These are phyloP conservation scores for Clinocottus analis DNA, from an alignment of 2,113 vertebrate genomes.

Conservation along the genomic window DNA sequence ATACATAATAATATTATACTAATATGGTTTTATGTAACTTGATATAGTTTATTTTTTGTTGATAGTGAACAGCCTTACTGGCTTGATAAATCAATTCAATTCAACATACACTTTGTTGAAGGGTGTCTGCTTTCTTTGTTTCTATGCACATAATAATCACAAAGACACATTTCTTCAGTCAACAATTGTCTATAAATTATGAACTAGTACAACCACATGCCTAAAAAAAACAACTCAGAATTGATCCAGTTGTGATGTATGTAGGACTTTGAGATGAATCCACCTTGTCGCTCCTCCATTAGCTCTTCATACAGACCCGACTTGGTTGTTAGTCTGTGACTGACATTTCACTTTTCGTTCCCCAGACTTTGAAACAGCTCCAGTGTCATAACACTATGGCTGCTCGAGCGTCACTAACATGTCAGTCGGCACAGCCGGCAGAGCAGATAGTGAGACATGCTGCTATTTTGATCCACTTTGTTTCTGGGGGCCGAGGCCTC, in stretches of 20 bases:
- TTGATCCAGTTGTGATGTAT: not conserved
- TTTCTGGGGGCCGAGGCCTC: constrained; percentile 41
- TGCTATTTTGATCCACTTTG: constrained; percentile 68
- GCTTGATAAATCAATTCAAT: not conserved
- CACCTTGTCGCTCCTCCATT: not conserved
- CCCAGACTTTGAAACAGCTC: constrained; percentile 44
- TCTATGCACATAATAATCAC: not conserved
- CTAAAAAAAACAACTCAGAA: not conserved
- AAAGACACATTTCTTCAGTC: not conserved
- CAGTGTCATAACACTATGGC: constrained; percentile 49
- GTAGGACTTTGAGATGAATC: not conserved
- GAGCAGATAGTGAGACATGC: constrained; percentile 58
- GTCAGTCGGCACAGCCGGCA: constrained; percentile 52
- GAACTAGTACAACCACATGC: not conserved
- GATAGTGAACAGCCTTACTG: not conserved
- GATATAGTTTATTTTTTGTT: not conserved
- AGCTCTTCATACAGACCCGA: not conserved
- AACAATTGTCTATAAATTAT: not conserved
- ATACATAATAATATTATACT: too few relatives aligned
- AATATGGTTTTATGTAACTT: not conserved
- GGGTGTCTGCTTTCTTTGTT: not conserved
- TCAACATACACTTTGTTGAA: not conserved
- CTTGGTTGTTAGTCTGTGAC: constrained; percentile 26
- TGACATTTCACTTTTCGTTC: constrained; percentile 58
- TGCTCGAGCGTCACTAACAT: constrained; percentile 37